A percentile compares a stretch with the other conserved stretches of the same genome.
Conservation (phyloP, 2,888 invertebrate genomes). For the Linyphia triangularis region DNA sequence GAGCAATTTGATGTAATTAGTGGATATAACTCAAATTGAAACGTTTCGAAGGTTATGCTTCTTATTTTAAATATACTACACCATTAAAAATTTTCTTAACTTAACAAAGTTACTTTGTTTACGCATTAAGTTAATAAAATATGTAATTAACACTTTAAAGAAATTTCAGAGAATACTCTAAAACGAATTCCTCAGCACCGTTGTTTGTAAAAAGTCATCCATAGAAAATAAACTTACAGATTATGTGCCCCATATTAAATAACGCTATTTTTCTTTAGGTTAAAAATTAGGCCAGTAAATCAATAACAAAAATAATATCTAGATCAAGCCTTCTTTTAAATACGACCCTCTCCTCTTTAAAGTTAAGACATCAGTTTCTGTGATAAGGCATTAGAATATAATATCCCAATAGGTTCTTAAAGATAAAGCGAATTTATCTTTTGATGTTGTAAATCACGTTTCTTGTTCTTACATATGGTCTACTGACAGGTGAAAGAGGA, state of each 20-base stretch:
- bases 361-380: slow-evolving; percentile 25
- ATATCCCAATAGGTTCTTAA: neutral
- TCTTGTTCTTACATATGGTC: slow-evolving; percentile 39
- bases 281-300: neutral
- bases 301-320: neutral
- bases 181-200: neutral
- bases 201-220: slow-evolving; percentile 25
- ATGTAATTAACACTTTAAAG: too few species aligned
- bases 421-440: slow-evolving; percentile 60
- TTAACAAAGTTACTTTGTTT: too few species aligned
- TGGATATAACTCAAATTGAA: too few species aligned
- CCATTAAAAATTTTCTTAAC: too few species aligned
- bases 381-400: slow-evolving; percentile 41
- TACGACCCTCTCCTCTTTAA: neutral
- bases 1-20: too few species aligned
- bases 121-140: too few species aligned
- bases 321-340: slow-evolving; percentile 20
- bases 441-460: slow-evolving; percentile 63
- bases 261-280: too few species aligned
- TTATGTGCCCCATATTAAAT: neutral
- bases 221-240: slow-evolving; percentile 16
- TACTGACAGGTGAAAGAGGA: slow-evolving; percentile 65
- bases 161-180: neutral
- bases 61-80: too few species aligned
- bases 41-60: too few species aligned